Percentiles rank a stretch among this genome's conserved stretches.
These are phyloP conservation scores for Merodon equestris DNA, from an alignment of 2,888 invertebrate genomes.

Conservation along the genomic window DNA sequence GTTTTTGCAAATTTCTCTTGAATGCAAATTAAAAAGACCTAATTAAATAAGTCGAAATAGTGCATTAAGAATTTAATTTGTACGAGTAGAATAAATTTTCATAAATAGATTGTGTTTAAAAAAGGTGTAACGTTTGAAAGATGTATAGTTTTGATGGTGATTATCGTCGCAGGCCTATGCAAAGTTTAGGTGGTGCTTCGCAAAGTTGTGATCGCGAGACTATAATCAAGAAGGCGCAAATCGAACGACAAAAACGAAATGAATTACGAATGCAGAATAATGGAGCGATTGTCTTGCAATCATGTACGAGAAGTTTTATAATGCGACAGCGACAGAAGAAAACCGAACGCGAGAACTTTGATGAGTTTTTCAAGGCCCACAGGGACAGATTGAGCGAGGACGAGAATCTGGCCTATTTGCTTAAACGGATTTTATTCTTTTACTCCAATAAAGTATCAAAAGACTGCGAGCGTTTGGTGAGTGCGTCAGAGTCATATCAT, in stretches of 20 bases:
- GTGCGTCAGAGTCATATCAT: background rate
- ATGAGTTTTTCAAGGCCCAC: slow-evolving; percentile 80
- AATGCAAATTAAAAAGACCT: slow-evolving; percentile 41
- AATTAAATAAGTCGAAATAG: slow-evolving; percentile 36
- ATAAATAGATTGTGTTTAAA: slow-evolving; percentile 13
- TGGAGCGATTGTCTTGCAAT: slow-evolving; percentile 90
- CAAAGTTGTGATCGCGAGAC: slow-evolving; percentile 84
- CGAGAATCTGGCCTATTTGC: slow-evolving; percentile 79
- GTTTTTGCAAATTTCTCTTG: slow-evolving; percentile 53
- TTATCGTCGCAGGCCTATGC: slow-evolving; percentile 90
- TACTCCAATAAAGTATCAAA: slow-evolving; percentile 81
- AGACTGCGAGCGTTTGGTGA: slow-evolving; percentile 85
- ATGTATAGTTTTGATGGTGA: slow-evolving; percentile 94
- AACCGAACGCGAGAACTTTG: slow-evolving; percentile 85
- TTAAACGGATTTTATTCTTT: slow-evolving; percentile 88
- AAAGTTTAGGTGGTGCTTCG: slow-evolving; percentile 94
- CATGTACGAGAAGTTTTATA: slow-evolving; percentile 87
- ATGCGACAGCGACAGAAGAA: slow-evolving; percentile 84
- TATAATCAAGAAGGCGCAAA: slow-evolving; percentile 87
- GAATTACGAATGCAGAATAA: slow-evolving; percentile 87
- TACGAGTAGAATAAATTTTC: slow-evolving; percentile 14
- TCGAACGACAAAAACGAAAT: slow-evolving; percentile 92
- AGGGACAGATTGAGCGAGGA: slow-evolving; percentile 79
- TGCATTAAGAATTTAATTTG: slow-evolving; percentile 11
- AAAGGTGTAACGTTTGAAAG: too few species aligned